phyloP scores from a whole-genome alignment of 2,888 invertebrate genomes.

The Stenurella melanura region DNA sequence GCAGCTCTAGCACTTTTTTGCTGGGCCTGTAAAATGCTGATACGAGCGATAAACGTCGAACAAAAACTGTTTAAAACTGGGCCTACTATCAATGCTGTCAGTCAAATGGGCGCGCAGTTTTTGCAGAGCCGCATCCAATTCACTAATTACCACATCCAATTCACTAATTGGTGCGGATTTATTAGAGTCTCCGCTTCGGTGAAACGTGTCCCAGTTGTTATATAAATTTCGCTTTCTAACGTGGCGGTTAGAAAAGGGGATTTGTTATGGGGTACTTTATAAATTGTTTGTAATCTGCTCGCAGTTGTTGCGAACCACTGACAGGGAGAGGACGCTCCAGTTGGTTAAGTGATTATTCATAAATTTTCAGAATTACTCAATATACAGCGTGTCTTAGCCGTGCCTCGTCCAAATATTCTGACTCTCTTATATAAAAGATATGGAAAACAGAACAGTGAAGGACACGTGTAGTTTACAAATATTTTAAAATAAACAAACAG shows the following conservation, averaged over 20 bases:
- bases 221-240: constrained; percentile 9
- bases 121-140: neutral
- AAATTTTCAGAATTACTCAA: neutral
- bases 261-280: neutral
- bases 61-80: neutral
- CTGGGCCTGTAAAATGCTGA: neutral
- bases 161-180: constrained; percentile 1
- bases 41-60: constrained; percentile 1
- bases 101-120: neutral
- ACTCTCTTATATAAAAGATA: too few relatives aligned
- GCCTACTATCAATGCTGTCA: constrained; percentile 1
- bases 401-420: too few relatives aligned
- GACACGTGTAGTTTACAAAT: too few relatives aligned
- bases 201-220: constrained; percentile 11
- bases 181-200: neutral
- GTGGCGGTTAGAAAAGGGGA: neutral
- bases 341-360: neutral
- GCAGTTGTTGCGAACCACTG: constrained; percentile 7
- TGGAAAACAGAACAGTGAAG: too few relatives aligned
- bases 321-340: neutral
- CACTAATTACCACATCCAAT: neutral
- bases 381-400: too few relatives aligned
- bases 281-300: constrained; percentile 12
- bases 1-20: neutral
- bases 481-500: too few relatives aligned